Percentiles rank a stretch among this genome's conserved stretches.
These are phyloP conservation scores for Piprites chloris DNA, from an alignment of 2,113 vertebrate species.

Conservation along the genomic window DNA sequence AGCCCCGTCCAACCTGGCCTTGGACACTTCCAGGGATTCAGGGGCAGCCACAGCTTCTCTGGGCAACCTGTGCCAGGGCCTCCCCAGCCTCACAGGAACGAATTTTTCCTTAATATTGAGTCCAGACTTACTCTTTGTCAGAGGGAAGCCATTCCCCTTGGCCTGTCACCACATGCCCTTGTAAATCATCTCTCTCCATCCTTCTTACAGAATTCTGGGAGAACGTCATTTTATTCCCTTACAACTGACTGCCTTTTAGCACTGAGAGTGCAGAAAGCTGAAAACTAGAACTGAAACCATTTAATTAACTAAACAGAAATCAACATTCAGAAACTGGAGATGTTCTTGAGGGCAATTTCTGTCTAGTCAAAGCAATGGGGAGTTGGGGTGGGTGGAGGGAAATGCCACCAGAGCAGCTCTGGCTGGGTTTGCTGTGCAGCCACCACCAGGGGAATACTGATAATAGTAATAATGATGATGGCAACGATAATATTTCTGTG, in stretches of 20 bases:
- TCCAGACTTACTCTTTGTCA: not conserved
- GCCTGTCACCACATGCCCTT: not conserved
- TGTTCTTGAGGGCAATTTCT: slow-evolving; percentile 31
- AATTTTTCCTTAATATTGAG: not conserved
- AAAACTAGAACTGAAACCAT: not conserved
- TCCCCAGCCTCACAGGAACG: rapidly evolving
- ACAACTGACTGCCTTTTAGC: not conserved
- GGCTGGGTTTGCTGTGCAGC: not conserved
- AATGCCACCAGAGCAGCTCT: not conserved
- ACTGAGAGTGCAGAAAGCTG: not conserved
- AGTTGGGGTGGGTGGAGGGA: slow-evolving; percentile 13
- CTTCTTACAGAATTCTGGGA: not conserved
- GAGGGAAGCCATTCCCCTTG: not conserved
- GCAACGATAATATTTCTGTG: slow-evolving; percentile 18
- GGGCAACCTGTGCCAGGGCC: not conserved
- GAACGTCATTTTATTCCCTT: not conserved
- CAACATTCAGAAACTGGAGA: not conserved
- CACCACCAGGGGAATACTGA: not conserved
- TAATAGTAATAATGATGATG: not conserved
- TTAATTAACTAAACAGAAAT: slow-evolving; percentile 44
- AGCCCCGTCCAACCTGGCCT: not conserved
- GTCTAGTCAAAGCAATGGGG: not conserved
- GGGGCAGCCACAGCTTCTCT: not conserved
- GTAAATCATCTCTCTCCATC: not conserved
- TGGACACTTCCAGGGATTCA: not conserved